phyloP scores from a whole-genome alignment of 2,888 invertebrate genomes.

The Coleophora deauratella region DNA sequence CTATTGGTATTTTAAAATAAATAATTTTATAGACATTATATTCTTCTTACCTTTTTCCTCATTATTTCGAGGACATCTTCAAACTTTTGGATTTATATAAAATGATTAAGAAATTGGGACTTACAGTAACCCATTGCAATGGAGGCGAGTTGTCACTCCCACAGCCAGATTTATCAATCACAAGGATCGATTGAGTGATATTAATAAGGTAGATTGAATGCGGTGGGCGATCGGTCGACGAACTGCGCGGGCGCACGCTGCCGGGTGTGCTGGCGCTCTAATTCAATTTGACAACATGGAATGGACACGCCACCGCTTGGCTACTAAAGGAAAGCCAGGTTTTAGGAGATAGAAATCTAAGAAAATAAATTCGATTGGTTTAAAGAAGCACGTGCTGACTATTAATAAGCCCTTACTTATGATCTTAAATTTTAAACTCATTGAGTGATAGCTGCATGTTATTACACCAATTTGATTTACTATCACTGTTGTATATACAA shows the following conservation, averaged over 20 bases:
- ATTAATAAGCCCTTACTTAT: slow-evolving; percentile 23
- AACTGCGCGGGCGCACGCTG: slow-evolving; percentile 69
- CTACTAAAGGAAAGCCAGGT: too few relatives aligned
- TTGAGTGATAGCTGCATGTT: slow-evolving; percentile 29
- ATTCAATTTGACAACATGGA: slow-evolving; percentile 68
- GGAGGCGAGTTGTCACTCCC: slow-evolving; percentile 48
- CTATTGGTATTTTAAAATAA: too few relatives aligned
- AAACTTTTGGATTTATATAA: slow-evolving; percentile 17
- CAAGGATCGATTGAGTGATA: slow-evolving; percentile 65
- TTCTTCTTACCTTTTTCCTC: too few relatives aligned
- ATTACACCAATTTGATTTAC: slow-evolving; percentile 34
- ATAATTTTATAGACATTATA: too few relatives aligned
- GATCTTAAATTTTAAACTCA: slow-evolving; percentile 32
- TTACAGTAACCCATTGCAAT: slow-evolving; percentile 10
- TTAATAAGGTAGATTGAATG: slow-evolving; percentile 56
- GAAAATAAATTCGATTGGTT: too few relatives aligned
- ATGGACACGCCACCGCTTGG: slow-evolving; percentile 30
- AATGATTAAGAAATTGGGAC: not conserved
- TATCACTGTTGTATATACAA: slow-evolving; percentile 27
- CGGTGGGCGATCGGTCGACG: slow-evolving; percentile 71
- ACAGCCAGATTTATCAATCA: slow-evolving; percentile 56
- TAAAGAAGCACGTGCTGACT: slow-evolving; percentile 8
- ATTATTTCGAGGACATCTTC: slow-evolving; percentile 9
- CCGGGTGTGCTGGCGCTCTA: slow-evolving; percentile 54
- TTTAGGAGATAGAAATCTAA: too few relatives aligned